A percentile compares a stretch with the other conserved stretches of the same genome.
phyloP scores from a whole-genome alignment of 2,888 invertebrate species.

The Parasteatoda lunata region DNA sequence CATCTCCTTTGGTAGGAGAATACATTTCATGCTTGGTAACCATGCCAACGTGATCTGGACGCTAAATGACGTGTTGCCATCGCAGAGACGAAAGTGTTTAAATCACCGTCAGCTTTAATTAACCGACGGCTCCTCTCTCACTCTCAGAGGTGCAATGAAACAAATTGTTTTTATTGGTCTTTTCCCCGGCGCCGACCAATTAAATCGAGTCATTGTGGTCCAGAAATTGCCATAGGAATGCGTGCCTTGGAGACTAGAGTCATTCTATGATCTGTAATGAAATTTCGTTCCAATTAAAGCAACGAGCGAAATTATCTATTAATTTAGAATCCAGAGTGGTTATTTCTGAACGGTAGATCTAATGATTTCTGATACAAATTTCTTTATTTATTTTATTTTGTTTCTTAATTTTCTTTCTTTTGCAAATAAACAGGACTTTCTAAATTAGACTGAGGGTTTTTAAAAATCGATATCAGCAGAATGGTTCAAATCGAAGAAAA shows the following conservation, averaged over 20 bases:
- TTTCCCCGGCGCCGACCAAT: constrained; percentile 23
- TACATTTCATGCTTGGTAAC: constrained; percentile 12
- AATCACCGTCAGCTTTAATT: constrained; percentile 58
- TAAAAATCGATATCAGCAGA: neutral
- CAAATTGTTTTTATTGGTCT: constrained; percentile 40
- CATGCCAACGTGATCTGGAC: constrained; percentile 25
- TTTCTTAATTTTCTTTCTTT: no score
- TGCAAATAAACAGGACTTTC: no score
- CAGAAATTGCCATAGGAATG: neutral
- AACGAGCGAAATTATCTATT: neutral
- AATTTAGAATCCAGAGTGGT: no score
- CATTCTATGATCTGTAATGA: neutral
- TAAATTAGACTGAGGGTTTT: neutral
- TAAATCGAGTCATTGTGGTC: constrained; percentile 18
- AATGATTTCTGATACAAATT: no score
- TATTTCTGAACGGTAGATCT: no score
- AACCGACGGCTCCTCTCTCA: constrained; percentile 48
- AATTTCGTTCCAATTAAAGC: neutral
- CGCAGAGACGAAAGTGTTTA: constrained; percentile 35
- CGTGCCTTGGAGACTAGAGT: neutral
- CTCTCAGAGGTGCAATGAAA: constrained; percentile 31
- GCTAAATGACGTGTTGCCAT: constrained; percentile 46
- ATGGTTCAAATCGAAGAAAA: neutral
- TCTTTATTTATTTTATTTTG: no score
- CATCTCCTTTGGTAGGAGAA: neutral